Evolutionary conservation across 2,797 vertebrate genomes (phyloP), one percentile per base, ranked within the genome.

Genomic region (Agapornis canus): DNA sequence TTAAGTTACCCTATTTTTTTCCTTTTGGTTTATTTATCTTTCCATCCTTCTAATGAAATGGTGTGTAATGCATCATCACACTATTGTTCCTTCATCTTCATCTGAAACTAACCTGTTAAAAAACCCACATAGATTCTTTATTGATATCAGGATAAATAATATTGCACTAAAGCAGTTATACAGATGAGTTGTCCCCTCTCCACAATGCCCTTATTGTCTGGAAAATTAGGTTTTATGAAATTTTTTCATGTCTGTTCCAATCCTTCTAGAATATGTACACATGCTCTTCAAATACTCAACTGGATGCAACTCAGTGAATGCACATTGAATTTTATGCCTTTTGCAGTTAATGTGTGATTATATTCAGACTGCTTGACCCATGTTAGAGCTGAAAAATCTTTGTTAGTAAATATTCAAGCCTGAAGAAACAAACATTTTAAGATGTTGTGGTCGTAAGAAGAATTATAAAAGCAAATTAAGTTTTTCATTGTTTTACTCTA

Each of bases 311-410:
- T 78, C 43, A 76, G n/a, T 14, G 68, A 88, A 76, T 81, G 56
- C 26, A 26, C 17, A 6, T 63, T 57, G 69, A 37, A 76, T 57
- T 29, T 66, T 73, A 39, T 64, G 19, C 11, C 11, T 70, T 5
- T 81, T 81, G 48, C 32, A 70, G 16, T 82, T 87, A 84, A 47
- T 1, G 1, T 57, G 29, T 52, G 10, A 45, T 32, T 80, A n/a
- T 72, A 60, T 93, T 93, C 63, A 95, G 90, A 90, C 83, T 92
- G 89, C 92, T 86, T 89, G 66, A 72, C 93, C 77, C 70, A 57
- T 65, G 27, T 60, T 69, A 69, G 66, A 76, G 18, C 72, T 72
- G 9, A 35, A 82, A 68, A 93, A 77, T 0, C 3, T 32, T 59
- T 54, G 40, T 40, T 68, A 73, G 5, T 45, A 83, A 43, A 71